phyloP scores from a whole-genome alignment of 2,888 invertebrate genomes.

The Ceraclea dissimilis region DNA sequence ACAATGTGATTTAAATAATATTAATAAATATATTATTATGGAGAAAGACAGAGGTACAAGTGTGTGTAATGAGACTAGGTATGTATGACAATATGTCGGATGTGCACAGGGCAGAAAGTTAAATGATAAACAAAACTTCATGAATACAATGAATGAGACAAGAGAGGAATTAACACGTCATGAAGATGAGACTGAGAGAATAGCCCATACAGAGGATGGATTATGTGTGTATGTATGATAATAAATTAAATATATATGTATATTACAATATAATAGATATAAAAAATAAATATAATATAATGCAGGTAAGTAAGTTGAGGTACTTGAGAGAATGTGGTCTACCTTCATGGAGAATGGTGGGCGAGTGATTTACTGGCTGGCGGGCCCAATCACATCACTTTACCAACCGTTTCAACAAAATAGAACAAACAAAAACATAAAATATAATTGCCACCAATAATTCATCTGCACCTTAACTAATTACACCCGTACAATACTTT shows the following conservation, averaged over 20 bases:
- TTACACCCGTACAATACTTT: not conserved
- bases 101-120: too few species aligned
- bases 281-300: conserved; percentile 15
- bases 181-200: too few species aligned
- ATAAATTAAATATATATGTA: conserved; percentile 11
- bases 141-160: too few species aligned
- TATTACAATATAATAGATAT: conserved; percentile 19
- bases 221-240: not conserved
- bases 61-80: too few species aligned
- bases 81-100: too few species aligned
- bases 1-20: too few species aligned
- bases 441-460: conserved; percentile 24
- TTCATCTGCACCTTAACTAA: too few species aligned
- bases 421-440: conserved; percentile 24
- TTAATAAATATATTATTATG: too few species aligned
- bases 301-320: conserved; percentile 25
- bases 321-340: conserved; percentile 25
- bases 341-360: conserved; percentile 24
- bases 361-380: conserved; percentile 23
- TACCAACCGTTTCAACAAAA: conserved; percentile 24
- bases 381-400: conserved; percentile 26
- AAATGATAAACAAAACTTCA: too few species aligned
- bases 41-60: too few species aligned
- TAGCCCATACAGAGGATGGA: too few species aligned
- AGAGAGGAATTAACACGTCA: too few species aligned